phyloP scores from a whole-genome alignment of 1,140 invertebrate genomes.

The Ptiloglossa arizonensis region DNA sequence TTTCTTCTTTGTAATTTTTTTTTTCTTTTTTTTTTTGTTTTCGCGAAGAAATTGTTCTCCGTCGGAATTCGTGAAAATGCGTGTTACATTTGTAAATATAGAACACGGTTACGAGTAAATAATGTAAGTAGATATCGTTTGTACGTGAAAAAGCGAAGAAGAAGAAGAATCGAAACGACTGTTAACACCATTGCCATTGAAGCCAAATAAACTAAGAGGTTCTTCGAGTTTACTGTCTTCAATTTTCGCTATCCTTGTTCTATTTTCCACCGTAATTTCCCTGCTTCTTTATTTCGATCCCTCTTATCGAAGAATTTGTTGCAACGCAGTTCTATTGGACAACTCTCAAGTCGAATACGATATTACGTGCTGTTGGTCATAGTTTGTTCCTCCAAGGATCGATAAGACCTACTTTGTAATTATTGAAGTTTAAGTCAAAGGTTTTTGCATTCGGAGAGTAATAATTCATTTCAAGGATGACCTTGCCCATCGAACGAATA shows the following conservation, averaged over 20 bases:
- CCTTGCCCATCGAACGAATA: too few relatives aligned
- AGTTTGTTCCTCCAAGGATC: too few relatives aligned
- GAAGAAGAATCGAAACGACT: background rate
- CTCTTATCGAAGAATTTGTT: background rate
- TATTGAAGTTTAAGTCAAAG: too few relatives aligned
- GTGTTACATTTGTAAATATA: slow-evolving; percentile 51
- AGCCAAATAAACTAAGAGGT: slow-evolving; percentile 64
- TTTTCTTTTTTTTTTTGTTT: too few relatives aligned
- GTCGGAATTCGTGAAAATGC: background rate
- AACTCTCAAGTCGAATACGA: too few relatives aligned
- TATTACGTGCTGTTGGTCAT: too few relatives aligned
- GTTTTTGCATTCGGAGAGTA: too few relatives aligned
- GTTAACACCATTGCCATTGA: slow-evolving; percentile 26
- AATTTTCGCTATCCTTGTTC: background rate
- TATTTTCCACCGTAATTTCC: too few relatives aligned
- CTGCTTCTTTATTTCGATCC: background rate
- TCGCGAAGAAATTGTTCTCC: background rate
- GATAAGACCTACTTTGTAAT: too few relatives aligned
- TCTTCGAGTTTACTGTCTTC: slow-evolving; percentile 7
- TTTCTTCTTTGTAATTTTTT: background rate
- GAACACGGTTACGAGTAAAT: slow-evolving; percentile 17
- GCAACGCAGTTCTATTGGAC: too few relatives aligned
- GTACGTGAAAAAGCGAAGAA: slow-evolving; percentile 46
- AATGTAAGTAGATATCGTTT: slow-evolving; percentile 55
- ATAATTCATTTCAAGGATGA: too few relatives aligned